phyloP scores from a whole-genome alignment of 2,888 invertebrate species.

The Habroteleia sp. region DNA sequence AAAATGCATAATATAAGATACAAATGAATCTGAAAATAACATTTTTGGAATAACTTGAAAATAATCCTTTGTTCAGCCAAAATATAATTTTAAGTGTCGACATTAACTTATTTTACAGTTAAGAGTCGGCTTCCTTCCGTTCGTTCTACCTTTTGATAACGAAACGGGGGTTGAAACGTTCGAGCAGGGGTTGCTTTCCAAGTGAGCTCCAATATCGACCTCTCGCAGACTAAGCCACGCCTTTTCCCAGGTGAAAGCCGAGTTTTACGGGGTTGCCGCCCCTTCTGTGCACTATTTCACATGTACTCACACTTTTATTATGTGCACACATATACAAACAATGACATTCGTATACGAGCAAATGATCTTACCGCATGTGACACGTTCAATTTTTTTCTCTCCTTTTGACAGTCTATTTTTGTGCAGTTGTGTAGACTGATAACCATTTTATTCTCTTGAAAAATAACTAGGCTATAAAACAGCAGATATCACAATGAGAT shows the following conservation, averaged over 20 bases:
- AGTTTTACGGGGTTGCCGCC: conserved; percentile 66
- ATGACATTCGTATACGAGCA: conserved; percentile 40
- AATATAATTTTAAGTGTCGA: conserved; percentile 40
- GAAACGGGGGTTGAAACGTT: conserved; percentile 43
- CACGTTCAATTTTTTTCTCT: conserved; percentile 17
- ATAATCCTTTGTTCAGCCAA: background rate
- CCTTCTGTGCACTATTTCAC: conserved; percentile 53
- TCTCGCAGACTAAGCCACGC: conserved; percentile 77
- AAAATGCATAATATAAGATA: no score
- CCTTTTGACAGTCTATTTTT: background rate
- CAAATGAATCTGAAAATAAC: no score
- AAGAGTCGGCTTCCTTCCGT: conserved; percentile 58
- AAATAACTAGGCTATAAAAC: no score
- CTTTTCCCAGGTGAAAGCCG: conserved; percentile 78
- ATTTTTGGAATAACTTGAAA: conserved; percentile 4
- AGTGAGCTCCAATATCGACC: conserved; percentile 74
- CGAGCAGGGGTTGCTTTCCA: conserved; percentile 61
- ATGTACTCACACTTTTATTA: conserved; percentile 14
- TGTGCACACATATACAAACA: conserved; percentile 18
- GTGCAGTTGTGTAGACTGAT: conserved; percentile 34
- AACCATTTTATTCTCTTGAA: conserved; percentile 50
- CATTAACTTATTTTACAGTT: conserved; percentile 47
- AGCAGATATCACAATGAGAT: no score
- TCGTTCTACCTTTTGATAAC: conserved; percentile 21
- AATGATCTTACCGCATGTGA: conserved; percentile 37